These are phyloP conservation scores for Tolmerus cingulatus DNA, from an alignment of 2,888 invertebrate genomes.

Conservation along the genomic window DNA sequence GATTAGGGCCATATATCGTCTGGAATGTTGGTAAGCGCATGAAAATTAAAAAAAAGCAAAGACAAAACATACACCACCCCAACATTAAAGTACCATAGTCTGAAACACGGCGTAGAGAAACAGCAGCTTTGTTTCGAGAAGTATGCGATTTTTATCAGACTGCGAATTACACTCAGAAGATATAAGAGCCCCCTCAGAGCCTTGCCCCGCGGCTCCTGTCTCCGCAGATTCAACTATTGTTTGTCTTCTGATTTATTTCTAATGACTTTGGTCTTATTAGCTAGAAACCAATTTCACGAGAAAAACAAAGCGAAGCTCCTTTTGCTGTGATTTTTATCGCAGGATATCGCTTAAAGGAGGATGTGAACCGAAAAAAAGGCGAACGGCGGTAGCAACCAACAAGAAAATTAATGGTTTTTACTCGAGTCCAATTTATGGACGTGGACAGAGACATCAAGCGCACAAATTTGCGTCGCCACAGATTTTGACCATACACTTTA, in stretches of 20 bases:
- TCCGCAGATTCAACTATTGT: conserved; percentile 50
- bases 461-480: conserved; percentile 15
- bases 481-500: neutral
- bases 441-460: conserved; percentile 5
- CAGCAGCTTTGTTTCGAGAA: conserved; percentile 18
- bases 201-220: neutral
- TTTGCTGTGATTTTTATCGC: conserved; percentile 47
- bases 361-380: conserved; percentile 30
- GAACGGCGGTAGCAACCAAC: conserved; percentile 13
- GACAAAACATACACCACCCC: neutral
- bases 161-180: conserved; percentile 31
- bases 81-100: neutral
- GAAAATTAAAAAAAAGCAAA: conserved; percentile 4
- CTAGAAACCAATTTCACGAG: conserved; percentile 53
- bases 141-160: conserved; percentile 36
- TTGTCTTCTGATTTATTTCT: conserved; percentile 54
- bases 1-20: conserved; percentile 24
- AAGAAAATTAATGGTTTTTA: conserved; percentile 43
- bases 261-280: conserved; percentile 54
- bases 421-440: conserved; percentile 44
- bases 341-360: conserved; percentile 44
- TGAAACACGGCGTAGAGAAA: neutral
- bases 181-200: conserved; percentile 1
- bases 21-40: conserved; percentile 13
- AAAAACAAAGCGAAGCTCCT: conserved; percentile 46